Conservation (phyloP, 2,888 invertebrate genomes). For the Acanthopleura granulata region DNA sequence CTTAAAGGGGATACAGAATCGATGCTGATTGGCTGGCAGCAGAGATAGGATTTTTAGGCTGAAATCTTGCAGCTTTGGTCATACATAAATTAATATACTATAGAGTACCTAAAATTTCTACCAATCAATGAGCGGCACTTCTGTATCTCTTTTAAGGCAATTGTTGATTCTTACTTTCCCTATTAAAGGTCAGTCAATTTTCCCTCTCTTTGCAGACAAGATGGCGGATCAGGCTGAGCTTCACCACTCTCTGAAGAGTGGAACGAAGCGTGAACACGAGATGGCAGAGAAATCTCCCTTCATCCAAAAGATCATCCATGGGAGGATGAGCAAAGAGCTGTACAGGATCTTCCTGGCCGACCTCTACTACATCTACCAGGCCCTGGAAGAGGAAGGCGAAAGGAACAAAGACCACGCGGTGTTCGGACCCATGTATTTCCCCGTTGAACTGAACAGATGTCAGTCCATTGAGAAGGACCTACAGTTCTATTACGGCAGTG, state of each 20-base stretch:
- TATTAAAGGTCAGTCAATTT: too few species aligned
- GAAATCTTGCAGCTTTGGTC: too few species aligned
- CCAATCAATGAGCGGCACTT: too few species aligned
- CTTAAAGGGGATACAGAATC: too few species aligned
- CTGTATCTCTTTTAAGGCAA: too few species aligned
- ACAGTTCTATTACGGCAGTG: constrained; percentile 35
- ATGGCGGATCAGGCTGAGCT: neutral
- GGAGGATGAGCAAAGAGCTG: constrained; percentile 21
- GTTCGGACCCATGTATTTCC: constrained; percentile 26
- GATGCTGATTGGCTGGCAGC: too few species aligned
- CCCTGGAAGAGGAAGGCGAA: constrained; percentile 36
- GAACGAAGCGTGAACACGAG: constrained; percentile 28
- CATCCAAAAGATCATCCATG: constrained; percentile 26
- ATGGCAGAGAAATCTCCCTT: constrained; percentile 29
- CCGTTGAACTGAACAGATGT: constrained; percentile 30
- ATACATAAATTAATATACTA: too few species aligned
- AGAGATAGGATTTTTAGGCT: too few species aligned
- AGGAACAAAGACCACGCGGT: constrained; percentile 27
- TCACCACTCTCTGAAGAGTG: constrained; percentile 21
- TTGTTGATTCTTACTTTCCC: too few species aligned
- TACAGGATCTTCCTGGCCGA: constrained; percentile 35
- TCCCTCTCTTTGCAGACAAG: too few species aligned
- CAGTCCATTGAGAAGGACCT: constrained; percentile 38
- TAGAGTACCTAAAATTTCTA: too few species aligned
- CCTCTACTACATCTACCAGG: constrained; percentile 40